Percentiles rank a stretch among this genome's conserved stretches.
Evolutionary conservation across 2,888 invertebrate genomes (phyloP).

Genomic region (Lomographa bimaculata): DNA sequence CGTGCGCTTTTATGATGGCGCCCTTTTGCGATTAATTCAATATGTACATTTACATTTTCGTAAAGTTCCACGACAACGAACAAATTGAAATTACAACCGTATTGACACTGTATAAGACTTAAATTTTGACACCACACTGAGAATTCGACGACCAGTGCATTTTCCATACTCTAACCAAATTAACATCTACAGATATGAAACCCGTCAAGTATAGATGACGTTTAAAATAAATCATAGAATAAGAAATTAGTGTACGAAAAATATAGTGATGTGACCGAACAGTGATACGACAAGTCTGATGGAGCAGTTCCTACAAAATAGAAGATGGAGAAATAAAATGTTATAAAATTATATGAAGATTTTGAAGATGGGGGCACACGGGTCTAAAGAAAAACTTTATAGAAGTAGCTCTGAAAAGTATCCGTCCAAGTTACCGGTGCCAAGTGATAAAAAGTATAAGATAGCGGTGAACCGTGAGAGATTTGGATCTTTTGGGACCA

Average conservation of each 20-base stretch:
- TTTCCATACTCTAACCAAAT: conserved; percentile 19
- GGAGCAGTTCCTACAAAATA: conserved; percentile 51
- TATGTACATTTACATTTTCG: background rate
- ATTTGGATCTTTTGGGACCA: conserved; percentile 88
- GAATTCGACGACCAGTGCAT: conserved; percentile 2
- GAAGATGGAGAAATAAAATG: conserved; percentile 50
- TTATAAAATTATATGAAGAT: conserved; percentile 62
- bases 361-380: conserved; percentile 88
- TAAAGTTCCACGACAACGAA: background rate
- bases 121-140: conserved; percentile 50
- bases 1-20: conserved; percentile 42
- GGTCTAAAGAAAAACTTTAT: conserved; percentile 89
- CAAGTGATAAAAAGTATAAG: conserved; percentile 82
- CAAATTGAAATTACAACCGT: background rate
- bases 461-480: conserved; percentile 86
- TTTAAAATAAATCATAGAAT: conserved; percentile 32
- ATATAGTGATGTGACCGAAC: conserved; percentile 54
- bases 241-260: conserved; percentile 32
- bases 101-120: too few relatives aligned
- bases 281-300: conserved; percentile 43
- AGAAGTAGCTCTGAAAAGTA: conserved; percentile 86
- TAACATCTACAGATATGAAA: conserved; percentile 35
- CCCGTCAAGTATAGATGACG: conserved; percentile 41
- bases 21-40: conserved; percentile 6
- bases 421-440: conserved; percentile 81